A percentile compares a stretch with the other conserved stretches of the same genome.
These are phyloP conservation scores for Caenorhabditis sp. DNA, from an alignment of 2,888 invertebrate genomes.

Conservation along the genomic window DNA sequence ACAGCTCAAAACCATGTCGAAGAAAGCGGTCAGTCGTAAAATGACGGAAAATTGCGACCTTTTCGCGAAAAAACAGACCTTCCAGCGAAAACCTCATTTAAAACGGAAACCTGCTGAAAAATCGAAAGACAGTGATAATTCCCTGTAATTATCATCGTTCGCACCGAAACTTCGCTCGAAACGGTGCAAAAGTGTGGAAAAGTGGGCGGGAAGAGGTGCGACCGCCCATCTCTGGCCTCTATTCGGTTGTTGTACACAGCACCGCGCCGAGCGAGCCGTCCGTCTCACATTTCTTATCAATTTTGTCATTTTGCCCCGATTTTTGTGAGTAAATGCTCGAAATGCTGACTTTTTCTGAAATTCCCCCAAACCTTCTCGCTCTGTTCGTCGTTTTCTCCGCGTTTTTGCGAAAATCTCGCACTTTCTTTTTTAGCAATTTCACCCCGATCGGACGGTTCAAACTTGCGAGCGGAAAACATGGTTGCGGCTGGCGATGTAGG, in stretches of 20 bases:
- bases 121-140: not conserved
- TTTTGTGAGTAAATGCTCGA: too few species aligned
- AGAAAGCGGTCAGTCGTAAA: conserved; percentile 57
- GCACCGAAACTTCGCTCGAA: too few species aligned
- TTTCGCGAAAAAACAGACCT: too few species aligned
- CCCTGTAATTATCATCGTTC: too few species aligned
- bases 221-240: too few species aligned
- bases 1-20: conserved; percentile 57
- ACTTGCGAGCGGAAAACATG: conserved; percentile 24
- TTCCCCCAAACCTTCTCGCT: not conserved
- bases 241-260: too few species aligned
- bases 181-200: too few species aligned
- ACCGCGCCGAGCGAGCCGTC: too few species aligned
- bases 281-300: not conserved
- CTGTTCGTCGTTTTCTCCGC: not conserved
- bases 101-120: not conserved
- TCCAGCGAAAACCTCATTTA: not conserved
- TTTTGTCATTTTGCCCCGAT: too few species aligned
- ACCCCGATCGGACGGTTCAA: conserved; percentile 19
- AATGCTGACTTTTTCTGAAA: not conserved
- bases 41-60: too few species aligned
- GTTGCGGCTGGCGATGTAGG: conserved; percentile 48
- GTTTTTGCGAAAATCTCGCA: not conserved
- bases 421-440: conserved; percentile 18
- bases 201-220: too few species aligned